phyloP scores from a whole-genome alignment of 2,888 invertebrate genomes.

The Aspidiotus rigidus region DNA sequence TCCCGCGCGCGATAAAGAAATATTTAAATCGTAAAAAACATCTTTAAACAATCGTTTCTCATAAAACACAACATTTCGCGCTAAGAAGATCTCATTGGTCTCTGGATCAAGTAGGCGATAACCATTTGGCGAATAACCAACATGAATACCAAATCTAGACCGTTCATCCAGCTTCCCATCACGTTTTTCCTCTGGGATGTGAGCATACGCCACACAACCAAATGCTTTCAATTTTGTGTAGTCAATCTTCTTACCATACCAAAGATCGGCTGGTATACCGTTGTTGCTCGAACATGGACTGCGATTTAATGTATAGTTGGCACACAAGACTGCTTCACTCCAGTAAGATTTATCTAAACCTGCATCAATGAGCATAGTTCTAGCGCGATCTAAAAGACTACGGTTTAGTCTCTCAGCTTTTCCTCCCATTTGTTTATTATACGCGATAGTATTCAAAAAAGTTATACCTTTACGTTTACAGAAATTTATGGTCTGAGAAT shows the following conservation, averaged over 20 bases:
- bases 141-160: not conserved
- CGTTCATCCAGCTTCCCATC: constrained; percentile 4
- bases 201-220: too few species aligned
- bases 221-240: not conserved
- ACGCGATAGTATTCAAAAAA: too few species aligned
- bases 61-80: not conserved
- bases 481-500: too few species aligned
- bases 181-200: not conserved
- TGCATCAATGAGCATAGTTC: too few species aligned
- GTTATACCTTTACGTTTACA: too few species aligned
- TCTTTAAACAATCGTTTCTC: not conserved
- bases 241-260: constrained; percentile 6
- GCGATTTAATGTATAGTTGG: not conserved
- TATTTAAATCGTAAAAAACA: not conserved
- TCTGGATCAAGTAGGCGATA: constrained; percentile 5
- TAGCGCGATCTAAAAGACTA: too few species aligned
- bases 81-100: not conserved
- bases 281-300: not conserved
- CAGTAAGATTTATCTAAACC: too few species aligned
- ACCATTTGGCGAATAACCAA: constrained; percentile 5
- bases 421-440: too few species aligned
- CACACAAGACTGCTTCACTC: not conserved
- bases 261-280: not conserved
- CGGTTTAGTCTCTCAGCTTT: too few species aligned
- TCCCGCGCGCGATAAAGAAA: not conserved